Base-by-base conservation (phyloP, 1,140 invertebrate genomes). In the Heliconius hermathena region DNA sequence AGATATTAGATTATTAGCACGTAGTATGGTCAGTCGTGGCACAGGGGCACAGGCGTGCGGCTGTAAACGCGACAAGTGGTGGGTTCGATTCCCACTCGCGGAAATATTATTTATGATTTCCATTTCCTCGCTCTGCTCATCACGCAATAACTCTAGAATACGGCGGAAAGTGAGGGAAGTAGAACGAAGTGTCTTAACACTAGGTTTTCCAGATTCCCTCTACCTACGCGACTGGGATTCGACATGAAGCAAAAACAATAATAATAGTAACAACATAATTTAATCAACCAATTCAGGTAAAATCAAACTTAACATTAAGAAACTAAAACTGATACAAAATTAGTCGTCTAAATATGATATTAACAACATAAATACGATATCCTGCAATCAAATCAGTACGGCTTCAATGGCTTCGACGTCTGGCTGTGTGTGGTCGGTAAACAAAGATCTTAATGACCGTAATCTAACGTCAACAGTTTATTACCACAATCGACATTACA, bases 301-400 rank as follows among this genome's bases (percentile, higher is more conserved):
- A 66, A 29, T 16, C 77, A 71, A 41, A 79, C 71, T 77, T 26
- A 26, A 75, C 3, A 80, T 66, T 29, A 66, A 26, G 57, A 22
- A 66, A 22, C 60, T 29, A 26, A 13, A 66, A 66, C 73, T 18
- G 72, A 79, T 79, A 75, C 78, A 83, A 80, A 84, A 77, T 81
- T 82, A 79, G 79, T 82, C 72, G 76, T 82, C 81, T 89, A 89
- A 89, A 91, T 89, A 87, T 88, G 87, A 93, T 91, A 92, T 91
- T 88, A 87, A 87, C 84, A 87, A 83, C 84, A 91, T 89, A 88
- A 92, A 92, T 91, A 90, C 90, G 89, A 92, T 93, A 93, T 93
- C 92, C 92, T 91, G 92, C 91, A 91, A 91, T 93, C 88, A 93
- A 92, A 89, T 89, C 84, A 84, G 87, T 91, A 93, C 86, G 91